Conservation (phyloP, 2,888 invertebrate genomes). For the Ectemnius lituratus region DNA sequence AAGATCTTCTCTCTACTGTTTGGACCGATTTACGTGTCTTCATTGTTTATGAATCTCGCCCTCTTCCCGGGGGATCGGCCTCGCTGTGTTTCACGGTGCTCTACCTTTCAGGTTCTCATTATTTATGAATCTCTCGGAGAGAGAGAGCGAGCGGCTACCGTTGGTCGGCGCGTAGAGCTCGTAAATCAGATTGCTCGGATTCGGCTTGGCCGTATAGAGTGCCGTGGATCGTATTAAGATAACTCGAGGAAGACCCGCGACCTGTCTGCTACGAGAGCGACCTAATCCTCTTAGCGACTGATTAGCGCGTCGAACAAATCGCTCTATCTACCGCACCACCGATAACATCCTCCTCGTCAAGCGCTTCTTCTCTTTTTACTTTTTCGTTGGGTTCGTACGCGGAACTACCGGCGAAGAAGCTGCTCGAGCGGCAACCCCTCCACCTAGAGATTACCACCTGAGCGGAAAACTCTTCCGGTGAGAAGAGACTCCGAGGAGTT, state of each 20-base stretch:
- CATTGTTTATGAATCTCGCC: conserved; percentile 60
- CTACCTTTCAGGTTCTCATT: conserved; percentile 48
- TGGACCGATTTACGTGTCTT: conserved; percentile 50
- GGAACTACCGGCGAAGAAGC: no score
- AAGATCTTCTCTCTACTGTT: no score
- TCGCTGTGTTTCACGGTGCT: conserved; percentile 4
- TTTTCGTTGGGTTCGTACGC: no score
- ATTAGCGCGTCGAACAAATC: not conserved
- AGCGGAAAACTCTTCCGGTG: not conserved
- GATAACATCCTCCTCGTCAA: not conserved
- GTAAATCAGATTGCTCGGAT: conserved; percentile 48
- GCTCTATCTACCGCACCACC: not conserved
- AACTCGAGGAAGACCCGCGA: conserved; percentile 25
- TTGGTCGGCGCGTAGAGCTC: conserved; percentile 28
- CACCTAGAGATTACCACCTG: no score
- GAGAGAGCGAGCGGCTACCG: conserved; percentile 40
- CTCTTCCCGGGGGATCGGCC: conserved; percentile 25
- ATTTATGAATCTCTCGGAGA: conserved; percentile 60
- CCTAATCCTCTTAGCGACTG: conserved; percentile 10
- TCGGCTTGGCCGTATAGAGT: conserved; percentile 6
- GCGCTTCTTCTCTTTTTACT: not conserved
- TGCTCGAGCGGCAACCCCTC: no score
- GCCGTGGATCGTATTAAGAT: conserved; percentile 39
- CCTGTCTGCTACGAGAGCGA: conserved; percentile 11
- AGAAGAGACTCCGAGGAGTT: conserved; percentile 9